Conservation (phyloP, 2,888 invertebrate genomes). For the Kuschelorhynchus macadamiae region DNA sequence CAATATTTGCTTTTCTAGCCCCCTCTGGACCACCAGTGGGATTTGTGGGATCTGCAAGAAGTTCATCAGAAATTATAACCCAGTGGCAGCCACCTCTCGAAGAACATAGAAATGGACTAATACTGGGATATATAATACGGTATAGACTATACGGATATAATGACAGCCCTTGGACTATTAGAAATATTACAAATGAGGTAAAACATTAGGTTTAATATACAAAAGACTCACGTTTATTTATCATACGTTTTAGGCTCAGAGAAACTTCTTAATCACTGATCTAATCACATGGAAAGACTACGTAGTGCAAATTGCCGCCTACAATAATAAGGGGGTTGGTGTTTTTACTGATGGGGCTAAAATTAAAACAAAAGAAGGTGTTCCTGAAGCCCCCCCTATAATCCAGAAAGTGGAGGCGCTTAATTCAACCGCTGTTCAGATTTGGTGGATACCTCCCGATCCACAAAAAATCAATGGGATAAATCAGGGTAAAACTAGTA, state of each 20-base stretch:
- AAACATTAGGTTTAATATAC: background rate
- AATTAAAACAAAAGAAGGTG: constrained; percentile 96
- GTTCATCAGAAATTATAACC: constrained; percentile 95
- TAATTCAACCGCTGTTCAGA: constrained; percentile 88
- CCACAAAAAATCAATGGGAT: constrained; percentile 98
- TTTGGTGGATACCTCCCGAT: constrained; percentile 97
- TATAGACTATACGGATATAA: constrained; percentile 94
- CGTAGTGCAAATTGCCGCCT: constrained; percentile 95
- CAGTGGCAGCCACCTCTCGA: constrained; percentile 97
- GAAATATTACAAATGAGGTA: constrained; percentile 91
- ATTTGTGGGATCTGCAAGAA: constrained; percentile 94
- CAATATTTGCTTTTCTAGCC: constrained; percentile 72
- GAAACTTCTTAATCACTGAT: constrained; percentile 91
- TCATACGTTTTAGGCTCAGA: constrained; percentile 74
- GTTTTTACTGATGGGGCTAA: constrained; percentile 91
- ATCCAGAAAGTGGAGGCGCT: constrained; percentile 82
- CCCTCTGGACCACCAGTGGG: constrained; percentile 97
- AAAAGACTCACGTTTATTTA: background rate
- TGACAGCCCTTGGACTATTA: constrained; percentile 91
- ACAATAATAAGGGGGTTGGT: constrained; percentile 96
- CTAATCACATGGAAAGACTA: constrained; percentile 99
- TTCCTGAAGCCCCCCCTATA: constrained; percentile 93
- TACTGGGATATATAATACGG: constrained; percentile 92
- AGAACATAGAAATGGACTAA: constrained; percentile 95
- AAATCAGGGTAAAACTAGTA: constrained; percentile 75